Percentiles rank a stretch among this genome's conserved stretches.
phyloP scores from a whole-genome alignment of 2,888 invertebrate species.

The Hemicrepidius hirtus region DNA sequence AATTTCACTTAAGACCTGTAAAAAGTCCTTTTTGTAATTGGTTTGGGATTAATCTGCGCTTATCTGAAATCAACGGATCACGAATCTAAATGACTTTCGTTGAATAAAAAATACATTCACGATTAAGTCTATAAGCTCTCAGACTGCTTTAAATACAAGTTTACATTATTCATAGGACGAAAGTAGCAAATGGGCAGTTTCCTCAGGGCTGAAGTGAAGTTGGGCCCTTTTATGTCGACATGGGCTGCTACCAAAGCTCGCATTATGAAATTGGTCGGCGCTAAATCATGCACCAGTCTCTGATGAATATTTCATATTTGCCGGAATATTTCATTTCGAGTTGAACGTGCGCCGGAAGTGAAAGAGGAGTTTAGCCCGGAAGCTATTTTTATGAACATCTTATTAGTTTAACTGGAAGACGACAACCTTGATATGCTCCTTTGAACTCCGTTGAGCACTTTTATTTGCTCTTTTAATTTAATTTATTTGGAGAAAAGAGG shows the following conservation, averaged over 20 bases:
- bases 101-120: slow-evolving; percentile 26
- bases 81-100: slow-evolving; percentile 9
- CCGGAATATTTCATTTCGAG: slow-evolving; percentile 54
- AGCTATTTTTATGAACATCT: slow-evolving; percentile 53
- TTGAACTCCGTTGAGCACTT: slow-evolving; percentile 18
- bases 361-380: slow-evolving; percentile 50
- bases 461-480: slow-evolving; percentile 34
- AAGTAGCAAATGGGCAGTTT: slow-evolving; percentile 48
- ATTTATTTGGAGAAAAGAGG: slow-evolving; percentile 13
- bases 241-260: slow-evolving; percentile 43
- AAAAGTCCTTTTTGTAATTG: background rate
- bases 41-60: slow-evolving; percentile 10
- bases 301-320: slow-evolving; percentile 57
- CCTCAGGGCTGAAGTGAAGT: slow-evolving; percentile 25
- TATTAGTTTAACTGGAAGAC: slow-evolving; percentile 51
- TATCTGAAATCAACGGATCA: slow-evolving; percentile 14
- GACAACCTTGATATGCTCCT: slow-evolving; percentile 33
- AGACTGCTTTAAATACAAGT: slow-evolving; percentile 46
- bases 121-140: slow-evolving; percentile 25
- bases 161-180: slow-evolving; percentile 47
- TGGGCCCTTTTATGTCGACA: slow-evolving; percentile 44
- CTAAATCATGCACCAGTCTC: slow-evolving; percentile 54
- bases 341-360: slow-evolving; percentile 54
- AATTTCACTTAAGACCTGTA: background rate
- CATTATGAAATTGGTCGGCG: slow-evolving; percentile 55